Base-by-base conservation (phyloP, 2,113 vertebrate species). In the Prietella phreatophila region DNA sequence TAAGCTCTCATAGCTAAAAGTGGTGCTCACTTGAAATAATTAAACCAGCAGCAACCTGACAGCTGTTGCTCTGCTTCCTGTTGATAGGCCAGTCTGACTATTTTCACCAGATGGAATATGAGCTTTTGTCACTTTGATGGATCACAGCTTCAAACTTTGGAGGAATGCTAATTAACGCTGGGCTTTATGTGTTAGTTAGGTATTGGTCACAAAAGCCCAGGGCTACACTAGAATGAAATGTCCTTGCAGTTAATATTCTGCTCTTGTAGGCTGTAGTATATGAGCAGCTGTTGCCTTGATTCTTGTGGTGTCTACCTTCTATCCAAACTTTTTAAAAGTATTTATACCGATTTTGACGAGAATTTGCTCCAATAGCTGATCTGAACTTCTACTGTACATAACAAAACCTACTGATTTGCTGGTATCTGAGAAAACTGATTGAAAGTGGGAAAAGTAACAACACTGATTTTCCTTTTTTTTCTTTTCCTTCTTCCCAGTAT, bases 81-180 rank as follows among this genome's bases (percentile, higher is more conserved):
- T 61, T 79, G 82, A 89, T 89, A 86, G 86, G 82, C 88, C 82
- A 85, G 65, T 87, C 85, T 87, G 82, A 83, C 71, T 84, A 81
- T 73, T 87, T 85, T 71, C 84, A 88, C 87, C 73, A 80, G 65
- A 83, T 84, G 78, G 88, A 89, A 89, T 89, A 82, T 89, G 80
- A 90, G 88, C 81, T 84, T 83, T 89, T 91, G 89, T 90, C 88
- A 91, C 83, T 92, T 90, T 92, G 89, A 92, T 91, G 84, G 90
- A 92, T 90, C 81, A 71, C 80, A 85, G 85, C 82, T 87, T 22
- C 87, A 88, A 89, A 87, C 90, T 91, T 88, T 81, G 85, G 81
- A 89, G 88, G 92, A 92, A 92, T 91, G 86, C 85, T 88, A 91
- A 92, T 91, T 85, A 91, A 90, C 50, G 61, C 19, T 14, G 39